These are phyloP conservation scores for Idris sp. DNA, from an alignment of 1,140 invertebrate genomes.

Conservation along the genomic window DNA sequence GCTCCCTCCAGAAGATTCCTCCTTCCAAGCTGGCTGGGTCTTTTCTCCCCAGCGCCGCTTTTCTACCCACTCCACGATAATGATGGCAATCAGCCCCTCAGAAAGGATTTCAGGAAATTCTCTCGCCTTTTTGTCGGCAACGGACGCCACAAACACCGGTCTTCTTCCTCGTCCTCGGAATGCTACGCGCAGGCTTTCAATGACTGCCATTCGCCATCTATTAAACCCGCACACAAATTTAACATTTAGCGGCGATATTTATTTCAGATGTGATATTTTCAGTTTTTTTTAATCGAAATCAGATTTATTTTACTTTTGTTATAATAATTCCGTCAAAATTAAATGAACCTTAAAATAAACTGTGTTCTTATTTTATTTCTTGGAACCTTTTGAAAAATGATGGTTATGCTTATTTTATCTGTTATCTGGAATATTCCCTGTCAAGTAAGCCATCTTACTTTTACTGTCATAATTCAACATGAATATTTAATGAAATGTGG, in stretches of 20 bases:
- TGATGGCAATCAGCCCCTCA: slow-evolving; percentile 79
- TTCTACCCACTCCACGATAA: slow-evolving; percentile 77
- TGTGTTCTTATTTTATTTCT: no score
- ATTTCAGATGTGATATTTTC: not conserved
- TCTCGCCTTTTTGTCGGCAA: slow-evolving; percentile 78
- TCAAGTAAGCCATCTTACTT: no score
- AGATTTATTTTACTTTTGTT: no score
- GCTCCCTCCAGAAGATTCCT: slow-evolving; percentile 11
- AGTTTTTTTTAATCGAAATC: not conserved
- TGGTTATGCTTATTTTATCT: no score
- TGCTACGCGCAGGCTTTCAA: slow-evolving; percentile 49
- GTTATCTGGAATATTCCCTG: no score
- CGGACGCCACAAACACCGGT: slow-evolving; percentile 78
- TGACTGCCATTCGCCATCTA: slow-evolving; percentile 49
- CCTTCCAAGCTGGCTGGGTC: slow-evolving; percentile 26
- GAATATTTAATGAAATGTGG: no score
- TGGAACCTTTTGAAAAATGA: no score
- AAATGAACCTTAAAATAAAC: no score
- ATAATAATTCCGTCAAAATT: no score
- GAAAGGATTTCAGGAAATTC: slow-evolving; percentile 80
- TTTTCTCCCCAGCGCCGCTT: slow-evolving; percentile 63
- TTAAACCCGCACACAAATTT: slow-evolving; percentile 44
- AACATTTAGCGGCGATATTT: slow-evolving; percentile 39
- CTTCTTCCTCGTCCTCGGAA: slow-evolving; percentile 64
- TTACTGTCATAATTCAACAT: no score